These are phyloP conservation scores for Melanchra persicariae DNA, from an alignment of 2,888 invertebrate genomes.

Conservation along the genomic window DNA sequence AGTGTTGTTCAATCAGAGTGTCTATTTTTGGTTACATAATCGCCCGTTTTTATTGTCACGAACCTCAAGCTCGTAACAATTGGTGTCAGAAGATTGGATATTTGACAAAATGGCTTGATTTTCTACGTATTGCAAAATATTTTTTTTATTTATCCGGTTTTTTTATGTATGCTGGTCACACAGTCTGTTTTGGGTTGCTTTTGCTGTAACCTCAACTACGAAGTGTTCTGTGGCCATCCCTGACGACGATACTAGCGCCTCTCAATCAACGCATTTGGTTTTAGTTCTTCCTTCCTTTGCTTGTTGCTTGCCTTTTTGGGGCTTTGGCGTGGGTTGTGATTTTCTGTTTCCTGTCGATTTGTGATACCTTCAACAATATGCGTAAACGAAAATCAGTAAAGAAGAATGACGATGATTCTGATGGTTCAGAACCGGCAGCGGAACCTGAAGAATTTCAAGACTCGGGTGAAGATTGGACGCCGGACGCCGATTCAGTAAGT, in stretches of 20 bases:
- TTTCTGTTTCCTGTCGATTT: constrained; percentile 54
- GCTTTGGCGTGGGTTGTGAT: constrained; percentile 72
- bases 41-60: too few relatives aligned
- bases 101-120: too few relatives aligned
- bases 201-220: not conserved
- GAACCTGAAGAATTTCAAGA: constrained; percentile 90
- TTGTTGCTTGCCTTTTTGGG: constrained; percentile 65
- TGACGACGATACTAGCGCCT: constrained; percentile 52
- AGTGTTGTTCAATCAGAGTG: too few relatives aligned
- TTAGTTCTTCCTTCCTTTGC: constrained; percentile 52
- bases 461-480: constrained; percentile 90
- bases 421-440: constrained; percentile 85
- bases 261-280: constrained; percentile 48
- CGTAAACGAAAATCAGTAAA: constrained; percentile 88
- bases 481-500: constrained; percentile 88
- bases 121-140: too few relatives aligned
- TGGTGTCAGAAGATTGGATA: too few relatives aligned
- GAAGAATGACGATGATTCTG: constrained; percentile 87
- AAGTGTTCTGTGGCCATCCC: too few relatives aligned
- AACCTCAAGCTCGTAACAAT: too few relatives aligned
- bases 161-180: constrained; percentile 1
- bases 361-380: constrained; percentile 73
- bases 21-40: too few relatives aligned
- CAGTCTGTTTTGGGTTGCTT: not conserved
- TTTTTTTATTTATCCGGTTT: too few relatives aligned